A percentile compares a stretch with the other conserved stretches of the same genome.
Evolutionary conservation across 2,888 invertebrate genomes (phyloP).

Genomic region (Azorinus chamasolen): DNA sequence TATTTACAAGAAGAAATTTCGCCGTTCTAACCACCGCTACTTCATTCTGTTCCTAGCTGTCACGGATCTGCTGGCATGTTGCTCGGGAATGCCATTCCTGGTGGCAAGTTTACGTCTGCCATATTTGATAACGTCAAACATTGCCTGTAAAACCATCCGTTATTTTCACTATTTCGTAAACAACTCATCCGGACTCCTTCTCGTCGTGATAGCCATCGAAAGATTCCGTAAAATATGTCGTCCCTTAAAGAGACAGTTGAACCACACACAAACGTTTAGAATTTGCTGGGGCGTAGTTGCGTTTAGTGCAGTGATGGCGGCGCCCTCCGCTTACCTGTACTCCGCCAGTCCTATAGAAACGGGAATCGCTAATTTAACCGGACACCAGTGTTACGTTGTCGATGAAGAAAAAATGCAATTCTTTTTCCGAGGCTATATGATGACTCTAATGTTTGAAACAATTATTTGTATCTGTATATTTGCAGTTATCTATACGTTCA

Average conservation of each 20-base stretch:
- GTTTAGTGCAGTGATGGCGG: slow-evolving; percentile 40
- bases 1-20: slow-evolving; percentile 60
- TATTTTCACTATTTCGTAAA: slow-evolving; percentile 57
- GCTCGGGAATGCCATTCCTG: slow-evolving; percentile 62
- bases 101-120: slow-evolving; percentile 65
- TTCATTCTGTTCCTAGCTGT: slow-evolving; percentile 66
- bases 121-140: slow-evolving; percentile 61
- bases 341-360: slow-evolving; percentile 46
- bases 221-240: slow-evolving; percentile 66
- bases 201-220: slow-evolving; percentile 65
- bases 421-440: slow-evolving; percentile 38
- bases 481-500: slow-evolving; percentile 45
- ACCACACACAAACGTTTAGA: slow-evolving; percentile 37
- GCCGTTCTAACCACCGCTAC: slow-evolving; percentile 58
- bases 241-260: slow-evolving; percentile 63
- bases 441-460: slow-evolving; percentile 36
- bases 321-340: slow-evolving; percentile 49
- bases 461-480: slow-evolving; percentile 41
- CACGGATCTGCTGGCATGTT: slow-evolving; percentile 63
- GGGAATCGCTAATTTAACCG: slow-evolving; percentile 48
- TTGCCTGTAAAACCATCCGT: slow-evolving; percentile 55
- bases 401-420: slow-evolving; percentile 6
- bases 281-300: slow-evolving; percentile 37
- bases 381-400: slow-evolving; percentile 52
- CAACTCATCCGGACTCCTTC: slow-evolving; percentile 65